Base-by-base conservation (phyloP, 2,797 vertebrate species). In the Adelosebastes latens region DNA sequence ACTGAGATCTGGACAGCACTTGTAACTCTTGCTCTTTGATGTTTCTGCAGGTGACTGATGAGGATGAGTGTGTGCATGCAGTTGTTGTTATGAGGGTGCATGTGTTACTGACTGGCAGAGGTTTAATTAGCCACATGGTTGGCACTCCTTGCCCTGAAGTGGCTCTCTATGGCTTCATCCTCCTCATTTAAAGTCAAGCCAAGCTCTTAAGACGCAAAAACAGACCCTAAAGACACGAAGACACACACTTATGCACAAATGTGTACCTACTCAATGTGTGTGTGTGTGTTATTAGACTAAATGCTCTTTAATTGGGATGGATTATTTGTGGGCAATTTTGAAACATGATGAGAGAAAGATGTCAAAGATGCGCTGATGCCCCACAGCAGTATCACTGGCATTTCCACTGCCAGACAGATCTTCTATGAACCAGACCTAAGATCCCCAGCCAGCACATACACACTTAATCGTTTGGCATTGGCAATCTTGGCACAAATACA, bases 261-360 rank as follows among this genome's bases (percentile, higher is more conserved):
- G 42, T 72, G 53, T 67, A 13, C 69, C 22, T 39, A 52, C 65
- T 68, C 6, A 22, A 1, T 73, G 49, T 75, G 36, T 81, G 56
- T 72, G 27, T 81, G 56, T 72, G 27, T 81, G 67, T 67, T 39
- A 63, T 72, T 10, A 49, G n/a, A 72, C 34, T 67, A 34, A 74
- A 62, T 53, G 14, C 62, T 75, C 52, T 73, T 87, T 49, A 83
- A 62, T 63, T 64, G 61, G 46, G 63, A 75, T 79, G 52, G 36
- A 81, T 92, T 84, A 78, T 79, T 82, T 79, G 59, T 71, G 59
- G 75, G 72, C 49, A 79, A 79, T 64, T 83, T 36, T 79, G 90
- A 92, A 94, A 94, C 75, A 70, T 71, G 85, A 94, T 88, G 75
- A 91, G 80, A 82, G 75, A 68, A 69, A 79, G 66, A 82, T 53